phyloP scores from a whole-genome alignment of 1,140 invertebrate genomes.

The Cotesia glomerata region DNA sequence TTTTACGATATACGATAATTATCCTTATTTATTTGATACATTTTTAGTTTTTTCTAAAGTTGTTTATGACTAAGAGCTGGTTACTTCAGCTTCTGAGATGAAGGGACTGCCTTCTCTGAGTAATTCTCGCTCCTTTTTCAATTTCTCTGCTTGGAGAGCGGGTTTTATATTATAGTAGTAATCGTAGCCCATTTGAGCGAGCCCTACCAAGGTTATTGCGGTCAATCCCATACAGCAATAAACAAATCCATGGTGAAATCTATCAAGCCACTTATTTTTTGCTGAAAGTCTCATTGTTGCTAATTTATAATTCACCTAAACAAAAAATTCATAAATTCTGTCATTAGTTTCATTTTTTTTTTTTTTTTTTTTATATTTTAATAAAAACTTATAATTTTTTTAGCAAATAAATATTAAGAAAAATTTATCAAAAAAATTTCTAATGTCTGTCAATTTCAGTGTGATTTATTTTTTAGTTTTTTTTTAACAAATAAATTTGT shows the following conservation, averaged over 20 bases:
- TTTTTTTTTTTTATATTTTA: too few relatives aligned
- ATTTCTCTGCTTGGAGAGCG: background rate
- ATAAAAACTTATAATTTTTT: too few relatives aligned
- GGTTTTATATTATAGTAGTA: constrained; percentile 46
- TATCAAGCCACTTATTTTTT: constrained; percentile 33
- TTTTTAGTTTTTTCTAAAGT: too few relatives aligned
- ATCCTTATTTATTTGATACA: too few relatives aligned
- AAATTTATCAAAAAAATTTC: too few relatives aligned
- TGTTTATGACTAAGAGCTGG: background rate
- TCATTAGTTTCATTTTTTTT: too few relatives aligned
- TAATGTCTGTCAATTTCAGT: too few relatives aligned
- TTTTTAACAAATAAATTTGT: too few relatives aligned
- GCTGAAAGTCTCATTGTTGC: background rate
- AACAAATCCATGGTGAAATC: constrained; percentile 43
- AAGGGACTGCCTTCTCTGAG: constrained; percentile 45
- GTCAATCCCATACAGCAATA: constrained; percentile 38
- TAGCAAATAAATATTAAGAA: too few relatives aligned
- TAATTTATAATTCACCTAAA: background rate
- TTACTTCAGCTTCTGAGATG: background rate
- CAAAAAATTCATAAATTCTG: background rate
- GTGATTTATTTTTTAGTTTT: too few relatives aligned
- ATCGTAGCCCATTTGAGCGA: constrained; percentile 31
- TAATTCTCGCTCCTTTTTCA: constrained; percentile 37
- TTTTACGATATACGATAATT: too few relatives aligned
- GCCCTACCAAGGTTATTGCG: background rate